These are phyloP conservation scores for Suncus etruscus DNA, from an alignment of 2,113 vertebrate species.

Conservation along the genomic window DNA sequence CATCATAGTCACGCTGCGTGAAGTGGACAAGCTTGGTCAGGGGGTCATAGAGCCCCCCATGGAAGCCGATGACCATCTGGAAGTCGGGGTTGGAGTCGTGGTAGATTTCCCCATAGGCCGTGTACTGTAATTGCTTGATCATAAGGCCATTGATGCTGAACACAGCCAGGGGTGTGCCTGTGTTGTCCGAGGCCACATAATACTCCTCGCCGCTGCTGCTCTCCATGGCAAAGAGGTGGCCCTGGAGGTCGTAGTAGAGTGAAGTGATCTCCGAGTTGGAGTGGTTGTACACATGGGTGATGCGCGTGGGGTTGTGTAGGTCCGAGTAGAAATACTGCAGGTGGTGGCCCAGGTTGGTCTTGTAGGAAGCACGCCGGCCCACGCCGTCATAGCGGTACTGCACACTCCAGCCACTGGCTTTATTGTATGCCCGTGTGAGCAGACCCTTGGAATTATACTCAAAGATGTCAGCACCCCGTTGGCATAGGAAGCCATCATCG, in stretches of 20 bases:
- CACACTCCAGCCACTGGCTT: constrained; percentile 93
- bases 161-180: constrained; percentile 96
- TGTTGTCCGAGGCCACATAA: constrained; percentile 98
- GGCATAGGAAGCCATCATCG: constrained; percentile 97
- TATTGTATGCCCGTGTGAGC: constrained; percentile 95
- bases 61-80: constrained; percentile 96
- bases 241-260: constrained; percentile 98
- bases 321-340: constrained; percentile 99
- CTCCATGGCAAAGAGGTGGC: constrained; percentile 99
- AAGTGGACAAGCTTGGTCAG: constrained; percentile 97
- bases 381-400: constrained; percentile 96
- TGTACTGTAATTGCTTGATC: constrained; percentile 98
- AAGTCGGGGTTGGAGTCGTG: constrained; percentile 97
- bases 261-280: constrained; percentile 98
- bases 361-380: constrained; percentile 95
- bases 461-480: constrained; percentile 95
- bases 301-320: constrained; percentile 94
- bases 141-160: constrained; percentile 97
- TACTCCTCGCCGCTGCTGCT: constrained; percentile 97
- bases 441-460: constrained; percentile 97
- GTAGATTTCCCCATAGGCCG: constrained; percentile 98
- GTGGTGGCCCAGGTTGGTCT: constrained; percentile 92
- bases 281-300: constrained; percentile 99
- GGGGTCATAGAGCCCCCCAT: constrained; percentile 96
- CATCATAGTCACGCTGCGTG: constrained; percentile 96